Percentiles rank a stretch among this genome's conserved stretches.
Evolutionary conservation across 2,797 vertebrate genomes (phyloP).

Genomic region (Trachops cirrhosus): DNA sequence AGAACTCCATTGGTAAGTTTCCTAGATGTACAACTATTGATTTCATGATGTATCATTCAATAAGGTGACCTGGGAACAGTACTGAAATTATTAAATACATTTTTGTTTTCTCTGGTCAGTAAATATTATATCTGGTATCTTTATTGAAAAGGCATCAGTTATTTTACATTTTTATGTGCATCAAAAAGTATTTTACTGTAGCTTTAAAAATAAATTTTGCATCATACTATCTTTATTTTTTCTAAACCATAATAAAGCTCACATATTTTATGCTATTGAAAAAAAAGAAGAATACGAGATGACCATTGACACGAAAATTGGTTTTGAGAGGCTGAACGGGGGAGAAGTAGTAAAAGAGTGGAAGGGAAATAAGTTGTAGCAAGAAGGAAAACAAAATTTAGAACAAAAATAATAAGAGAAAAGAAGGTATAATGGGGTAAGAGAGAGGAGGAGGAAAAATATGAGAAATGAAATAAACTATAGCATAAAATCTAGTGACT

Average conservation of each 20-base stretch:
- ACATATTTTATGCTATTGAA: constrained; percentile 51
- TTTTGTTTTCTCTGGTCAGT: constrained; percentile 37
- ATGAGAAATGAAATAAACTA: too few species aligned
- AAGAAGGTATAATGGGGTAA: too few species aligned
- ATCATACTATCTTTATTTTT: constrained; percentile 56
- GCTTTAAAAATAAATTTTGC: constrained; percentile 63
- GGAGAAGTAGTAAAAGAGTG: too few species aligned
- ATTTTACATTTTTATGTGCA: constrained; percentile 64
- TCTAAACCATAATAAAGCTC: background rate
- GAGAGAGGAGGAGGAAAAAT: too few species aligned
- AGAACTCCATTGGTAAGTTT: constrained; percentile 96
- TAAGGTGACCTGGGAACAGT: constrained; percentile 86
- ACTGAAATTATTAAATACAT: constrained; percentile 60
- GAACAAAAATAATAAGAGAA: too few species aligned
- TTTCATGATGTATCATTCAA: constrained; percentile 99
- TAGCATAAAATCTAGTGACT: too few species aligned
- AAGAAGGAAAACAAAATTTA: too few species aligned
- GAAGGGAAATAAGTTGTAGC: too few species aligned
- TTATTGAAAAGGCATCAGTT: constrained; percentile 31
- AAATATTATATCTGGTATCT: constrained; percentile 17
- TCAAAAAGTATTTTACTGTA: constrained; percentile 54
- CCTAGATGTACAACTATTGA: constrained; percentile 98
- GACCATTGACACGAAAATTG: too few species aligned
- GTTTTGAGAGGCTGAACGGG: too few species aligned
- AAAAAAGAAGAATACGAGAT: background rate